Conservation (phyloP, 2,797 vertebrate genomes). For the Acipenser ruthenus region DNA sequence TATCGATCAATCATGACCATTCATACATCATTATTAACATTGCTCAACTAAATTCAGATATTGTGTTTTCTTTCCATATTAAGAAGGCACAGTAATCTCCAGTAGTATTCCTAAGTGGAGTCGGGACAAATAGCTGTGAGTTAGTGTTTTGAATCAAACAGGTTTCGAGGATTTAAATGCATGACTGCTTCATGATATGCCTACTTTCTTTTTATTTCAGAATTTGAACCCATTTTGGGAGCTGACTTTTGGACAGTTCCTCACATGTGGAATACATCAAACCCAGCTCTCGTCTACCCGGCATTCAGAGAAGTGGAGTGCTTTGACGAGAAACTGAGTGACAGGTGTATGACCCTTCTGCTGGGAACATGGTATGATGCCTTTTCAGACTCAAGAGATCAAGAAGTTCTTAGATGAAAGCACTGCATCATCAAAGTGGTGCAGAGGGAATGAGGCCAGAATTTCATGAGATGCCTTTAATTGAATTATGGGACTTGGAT, state of each 20-base stretch:
- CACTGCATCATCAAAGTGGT: conserved; percentile 15
- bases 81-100: too few species aligned
- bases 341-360: conserved; percentile 68
- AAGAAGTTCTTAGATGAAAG: too few species aligned
- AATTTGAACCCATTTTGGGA: conserved; percentile 60
- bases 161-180: too few species aligned
- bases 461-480: too few species aligned
- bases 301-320: conserved; percentile 44
- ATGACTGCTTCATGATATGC: background rate
- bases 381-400: background rate
- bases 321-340: conserved; percentile 65
- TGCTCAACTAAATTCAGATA: too few species aligned
- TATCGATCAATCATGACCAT: too few species aligned
- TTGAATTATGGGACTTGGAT: too few species aligned
- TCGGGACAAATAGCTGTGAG: too few species aligned
- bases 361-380: conserved; percentile 69
- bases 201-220: conserved; percentile 35
- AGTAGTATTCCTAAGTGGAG: too few species aligned
- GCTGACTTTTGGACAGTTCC: conserved; percentile 67
- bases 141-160: too few species aligned
- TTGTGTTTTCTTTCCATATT: too few species aligned
- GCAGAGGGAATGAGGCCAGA: conserved; percentile 2
- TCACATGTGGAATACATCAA: conserved; percentile 52
- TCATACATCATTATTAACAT: too few species aligned
- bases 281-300: conserved; percentile 53